Percentiles rank a stretch among this genome's conserved stretches.
These are phyloP conservation scores for Sinocyclocheilus anshuiensis DNA, from an alignment of 2,113 vertebrate genomes.

Conservation along the genomic window DNA sequence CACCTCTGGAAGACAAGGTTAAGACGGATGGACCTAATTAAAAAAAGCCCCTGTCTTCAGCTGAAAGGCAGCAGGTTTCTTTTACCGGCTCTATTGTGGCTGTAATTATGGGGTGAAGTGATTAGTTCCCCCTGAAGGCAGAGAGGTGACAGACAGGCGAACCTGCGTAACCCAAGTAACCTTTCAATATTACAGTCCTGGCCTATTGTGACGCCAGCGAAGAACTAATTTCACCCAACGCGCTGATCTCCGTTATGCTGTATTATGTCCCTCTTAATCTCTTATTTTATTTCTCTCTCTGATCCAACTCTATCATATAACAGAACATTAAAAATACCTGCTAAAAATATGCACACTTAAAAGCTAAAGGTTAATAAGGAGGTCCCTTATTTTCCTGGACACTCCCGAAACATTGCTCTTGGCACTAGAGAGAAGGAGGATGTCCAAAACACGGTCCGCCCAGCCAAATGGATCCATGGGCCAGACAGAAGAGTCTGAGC, in stretches of 20 bases:
- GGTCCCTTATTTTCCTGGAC: constrained; percentile 66
- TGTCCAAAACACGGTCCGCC: constrained; percentile 62
- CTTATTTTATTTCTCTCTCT: constrained; percentile 42
- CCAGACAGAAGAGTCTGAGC: constrained; percentile 73
- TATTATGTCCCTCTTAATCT: not conserved
- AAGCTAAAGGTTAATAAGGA: constrained; percentile 70
- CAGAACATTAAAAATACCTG: constrained; percentile 63
- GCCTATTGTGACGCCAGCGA: constrained; percentile 71
- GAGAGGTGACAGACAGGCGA: constrained; percentile 82
- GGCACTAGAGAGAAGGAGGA: constrained; percentile 65
- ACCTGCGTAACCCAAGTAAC: constrained; percentile 79
- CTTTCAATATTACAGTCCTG: constrained; percentile 78
- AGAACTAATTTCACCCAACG: constrained; percentile 73
- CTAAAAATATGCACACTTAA: not conserved
- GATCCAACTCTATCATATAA: constrained; percentile 1
- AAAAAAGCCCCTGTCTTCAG: constrained; percentile 76
- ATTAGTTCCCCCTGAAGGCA: constrained; percentile 79
- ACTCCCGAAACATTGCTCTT: constrained; percentile 66
- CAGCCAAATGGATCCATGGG: constrained; percentile 75
- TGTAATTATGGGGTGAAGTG: constrained; percentile 83
- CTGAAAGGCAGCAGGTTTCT: constrained; percentile 79
- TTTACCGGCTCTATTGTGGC: constrained; percentile 79
- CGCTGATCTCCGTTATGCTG: constrained; percentile 10
- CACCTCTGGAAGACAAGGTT: constrained; percentile 81
- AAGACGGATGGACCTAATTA: constrained; percentile 83